Evolutionary conservation across 2,797 vertebrate species (phyloP), one percentile per base, ranked within the genome.

Genomic region (Alauda arvensis): DNA sequence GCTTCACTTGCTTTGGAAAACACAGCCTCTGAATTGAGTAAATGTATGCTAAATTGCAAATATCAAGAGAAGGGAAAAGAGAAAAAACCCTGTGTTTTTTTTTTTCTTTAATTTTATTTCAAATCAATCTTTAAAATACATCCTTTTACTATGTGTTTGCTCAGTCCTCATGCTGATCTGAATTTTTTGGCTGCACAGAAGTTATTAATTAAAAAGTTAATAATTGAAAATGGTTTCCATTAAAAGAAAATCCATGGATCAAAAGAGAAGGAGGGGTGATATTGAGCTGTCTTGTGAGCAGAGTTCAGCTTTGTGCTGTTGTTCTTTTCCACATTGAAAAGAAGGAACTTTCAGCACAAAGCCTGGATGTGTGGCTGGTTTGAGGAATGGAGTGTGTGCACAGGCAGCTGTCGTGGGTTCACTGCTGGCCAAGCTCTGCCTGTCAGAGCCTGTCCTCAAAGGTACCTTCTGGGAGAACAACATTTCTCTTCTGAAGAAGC

Each of bases 181-280:
- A 71, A 77, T 40, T 90, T 90, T 28, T 65, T 24, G n/a, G 61
- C 43, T 40, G 53, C 52, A 26, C 5, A 55, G 40, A 68, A 83
- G 18, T 69, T 80, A 72, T 53, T 86, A 86, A 70, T 87, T 84
- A 61, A 70, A 60, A 83, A 70, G 43, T 76, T 86, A 69, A 71
- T 85, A 89, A 89, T 85, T 89, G 31, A 91, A 83, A 77, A 14
- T 1, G 0, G 29, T 66, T 83, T 77, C 40, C 3, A 1, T 68
- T 18, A 49, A 74, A 83, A 71, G 61, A 80, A 87, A 85, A 90
- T 84, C 86, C 60, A 26, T 29, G 68, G 60, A 76, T 85, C 61
- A 83, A 65, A 62, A 61, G 74, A 87, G 70, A 69, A 18, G 21
- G n/a, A 56, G 48, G 78, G 51, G 24, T 72, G 69, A 60, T 81